Conservation (phyloP, 2,797 vertebrate species). For the Leucoraja ocellata region DNA sequence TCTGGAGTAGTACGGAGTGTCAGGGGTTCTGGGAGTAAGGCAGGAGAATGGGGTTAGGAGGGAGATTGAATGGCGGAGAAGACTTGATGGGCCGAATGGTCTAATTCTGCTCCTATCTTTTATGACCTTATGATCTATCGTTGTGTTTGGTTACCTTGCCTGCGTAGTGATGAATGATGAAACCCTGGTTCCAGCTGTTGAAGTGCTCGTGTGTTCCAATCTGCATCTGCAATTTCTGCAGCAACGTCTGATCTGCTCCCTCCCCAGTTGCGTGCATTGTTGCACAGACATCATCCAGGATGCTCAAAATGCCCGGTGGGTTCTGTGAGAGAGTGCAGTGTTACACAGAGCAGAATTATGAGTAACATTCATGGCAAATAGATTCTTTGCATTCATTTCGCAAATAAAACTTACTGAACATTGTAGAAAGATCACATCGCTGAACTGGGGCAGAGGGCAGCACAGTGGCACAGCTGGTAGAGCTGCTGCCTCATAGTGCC, state of each 20-base stretch:
- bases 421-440: no score
- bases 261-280: conserved; percentile 96
- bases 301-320: conserved; percentile 91
- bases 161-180: conserved; percentile 96
- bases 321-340: conserved; percentile 58
- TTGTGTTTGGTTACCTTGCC: conserved; percentile 72
- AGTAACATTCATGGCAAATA: not conserved
- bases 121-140: no score
- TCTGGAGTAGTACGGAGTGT: no score
- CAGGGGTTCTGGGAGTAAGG: no score
- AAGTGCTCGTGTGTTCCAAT: conserved; percentile 94
- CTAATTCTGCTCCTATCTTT: no score
- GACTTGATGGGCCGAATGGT: no score
- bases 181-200: conserved; percentile 99
- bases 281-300: conserved; percentile 93
- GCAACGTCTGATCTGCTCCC: conserved; percentile 90
- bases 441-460: no score
- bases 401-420: not conserved
- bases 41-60: no score
- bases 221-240: conserved; percentile 89
- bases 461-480: no score
- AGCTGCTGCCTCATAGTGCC: no score
- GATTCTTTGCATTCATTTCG: not conserved
- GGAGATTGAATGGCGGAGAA: no score
- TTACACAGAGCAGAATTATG: not conserved